phyloP scores from a whole-genome alignment of 2,113 vertebrate genomes.

The Hippolais icterina region DNA sequence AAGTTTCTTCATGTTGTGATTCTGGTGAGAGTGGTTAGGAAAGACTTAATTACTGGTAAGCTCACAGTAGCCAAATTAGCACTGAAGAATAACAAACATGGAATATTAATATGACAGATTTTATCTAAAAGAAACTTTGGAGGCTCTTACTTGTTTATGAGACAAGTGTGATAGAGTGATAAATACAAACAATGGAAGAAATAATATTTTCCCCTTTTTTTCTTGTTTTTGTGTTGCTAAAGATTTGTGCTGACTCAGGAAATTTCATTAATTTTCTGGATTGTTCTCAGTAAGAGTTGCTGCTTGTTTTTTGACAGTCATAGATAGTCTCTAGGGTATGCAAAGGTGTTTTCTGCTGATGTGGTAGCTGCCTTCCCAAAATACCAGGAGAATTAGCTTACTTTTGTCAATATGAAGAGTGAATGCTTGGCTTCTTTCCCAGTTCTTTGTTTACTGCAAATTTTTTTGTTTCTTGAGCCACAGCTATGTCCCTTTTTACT shows the following conservation, averaged over 20 bases:
- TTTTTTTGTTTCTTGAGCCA: background rate
- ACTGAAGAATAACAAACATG: background rate
- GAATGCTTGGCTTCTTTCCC: background rate
- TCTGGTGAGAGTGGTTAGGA: background rate
- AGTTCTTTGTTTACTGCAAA: background rate
- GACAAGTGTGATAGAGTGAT: background rate
- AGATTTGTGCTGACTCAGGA: background rate
- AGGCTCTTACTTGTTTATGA: background rate
- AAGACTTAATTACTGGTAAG: background rate
- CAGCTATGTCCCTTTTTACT: background rate
- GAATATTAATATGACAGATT: background rate
- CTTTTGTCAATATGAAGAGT: background rate
- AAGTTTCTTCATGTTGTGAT: background rate
- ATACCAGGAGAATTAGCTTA: background rate
- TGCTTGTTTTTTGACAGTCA: background rate
- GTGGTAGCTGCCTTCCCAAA: background rate
- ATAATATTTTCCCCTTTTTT: background rate
- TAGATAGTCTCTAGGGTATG: background rate
- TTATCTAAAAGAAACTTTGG: background rate
- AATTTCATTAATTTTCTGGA: background rate
- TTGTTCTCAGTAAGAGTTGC: background rate
- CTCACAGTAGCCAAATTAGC: background rate
- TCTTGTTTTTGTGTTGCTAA: background rate
- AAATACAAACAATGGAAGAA: background rate
- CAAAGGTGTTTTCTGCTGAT: constrained; percentile 1